These are phyloP conservation scores for Sacculina carcini DNA, from an alignment of 2,888 invertebrate species.

Conservation along the genomic window DNA sequence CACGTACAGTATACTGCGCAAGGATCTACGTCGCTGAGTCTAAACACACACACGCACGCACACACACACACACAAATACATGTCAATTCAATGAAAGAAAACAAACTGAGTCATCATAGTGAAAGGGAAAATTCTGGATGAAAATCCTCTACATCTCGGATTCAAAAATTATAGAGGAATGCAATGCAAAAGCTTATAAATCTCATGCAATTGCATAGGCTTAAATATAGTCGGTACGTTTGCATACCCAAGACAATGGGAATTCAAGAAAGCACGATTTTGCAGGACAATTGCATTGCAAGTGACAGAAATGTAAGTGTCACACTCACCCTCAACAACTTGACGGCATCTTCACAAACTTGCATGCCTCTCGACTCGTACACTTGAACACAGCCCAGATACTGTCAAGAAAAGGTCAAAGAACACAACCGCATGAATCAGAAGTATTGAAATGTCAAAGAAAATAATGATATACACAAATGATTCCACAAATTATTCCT, in stretches of 20 bases:
- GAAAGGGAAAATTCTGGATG: too few relatives aligned
- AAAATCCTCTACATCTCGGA: too few relatives aligned
- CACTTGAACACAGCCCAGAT: constrained; percentile 95
- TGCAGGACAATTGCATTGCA: background rate
- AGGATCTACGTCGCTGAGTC: constrained; percentile 64
- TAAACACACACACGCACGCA: constrained; percentile 25
- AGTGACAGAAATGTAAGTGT: background rate
- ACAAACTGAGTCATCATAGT: too few relatives aligned
- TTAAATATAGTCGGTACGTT: too few relatives aligned
- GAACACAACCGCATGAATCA: constrained; percentile 5
- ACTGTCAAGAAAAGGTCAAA: constrained; percentile 32
- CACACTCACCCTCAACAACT: constrained; percentile 61
- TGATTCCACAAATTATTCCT: too few relatives aligned
- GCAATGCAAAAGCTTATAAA: too few relatives aligned
- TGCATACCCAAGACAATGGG: too few relatives aligned
- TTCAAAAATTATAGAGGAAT: too few relatives aligned
- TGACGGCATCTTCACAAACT: constrained; percentile 95
- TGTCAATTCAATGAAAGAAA: too few relatives aligned
- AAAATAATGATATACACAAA: background rate
- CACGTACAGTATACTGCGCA: constrained; percentile 66
- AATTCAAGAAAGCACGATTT: too few relatives aligned
- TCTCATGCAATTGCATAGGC: too few relatives aligned
- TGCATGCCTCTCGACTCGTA: constrained; percentile 99
- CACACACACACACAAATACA: too few relatives aligned
- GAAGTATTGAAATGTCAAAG: background rate